Evolutionary conservation across 2,888 invertebrate species (phyloP).

Genomic region (Cryptus viduatorius): DNA sequence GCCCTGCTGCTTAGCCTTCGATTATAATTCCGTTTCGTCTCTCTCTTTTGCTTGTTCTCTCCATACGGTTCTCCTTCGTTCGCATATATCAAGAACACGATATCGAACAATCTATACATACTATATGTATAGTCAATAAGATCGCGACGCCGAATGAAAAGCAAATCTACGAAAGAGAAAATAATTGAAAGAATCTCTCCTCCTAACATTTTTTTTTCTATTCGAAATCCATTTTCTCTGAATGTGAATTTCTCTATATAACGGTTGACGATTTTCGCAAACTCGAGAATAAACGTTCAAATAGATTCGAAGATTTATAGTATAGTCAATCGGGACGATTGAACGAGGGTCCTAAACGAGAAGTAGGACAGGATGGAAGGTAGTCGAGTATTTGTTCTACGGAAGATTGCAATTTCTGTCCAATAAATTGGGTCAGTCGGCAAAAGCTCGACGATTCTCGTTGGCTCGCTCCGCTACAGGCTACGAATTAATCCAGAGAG

Average conservation of each 20-base stretch:
- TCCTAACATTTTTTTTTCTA: slow-evolving; percentile 1
- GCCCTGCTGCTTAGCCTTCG: slow-evolving; percentile 27
- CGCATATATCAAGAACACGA: not conserved
- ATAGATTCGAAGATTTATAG: slow-evolving; percentile 35
- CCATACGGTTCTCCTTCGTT: not conserved
- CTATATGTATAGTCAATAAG: not conserved
- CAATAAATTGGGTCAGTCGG: slow-evolving; percentile 66
- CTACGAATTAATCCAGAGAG: slow-evolving; percentile 59
- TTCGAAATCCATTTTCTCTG: not conserved
- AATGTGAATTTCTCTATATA: slow-evolving; percentile 11
- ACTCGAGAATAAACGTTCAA: slow-evolving; percentile 17
- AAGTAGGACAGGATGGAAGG: slow-evolving; percentile 33
- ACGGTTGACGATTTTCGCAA: slow-evolving; percentile 27
- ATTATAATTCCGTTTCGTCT: slow-evolving; percentile 32
- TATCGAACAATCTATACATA: not conserved
- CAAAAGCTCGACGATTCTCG: slow-evolving; percentile 57
- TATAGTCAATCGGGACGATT: not conserved
- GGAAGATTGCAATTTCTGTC: slow-evolving; percentile 65
- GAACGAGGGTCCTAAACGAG: not conserved
- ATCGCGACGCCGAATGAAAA: not conserved
- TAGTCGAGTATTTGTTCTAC: slow-evolving; percentile 53
- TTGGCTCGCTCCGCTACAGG: slow-evolving; percentile 14
- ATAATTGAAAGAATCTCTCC: slow-evolving; percentile 16
- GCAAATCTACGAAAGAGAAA: slow-evolving; percentile 1
- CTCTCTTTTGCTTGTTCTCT: not conserved